phyloP scores from a whole-genome alignment of 2,888 invertebrate genomes.

The Carabus problematicus region DNA sequence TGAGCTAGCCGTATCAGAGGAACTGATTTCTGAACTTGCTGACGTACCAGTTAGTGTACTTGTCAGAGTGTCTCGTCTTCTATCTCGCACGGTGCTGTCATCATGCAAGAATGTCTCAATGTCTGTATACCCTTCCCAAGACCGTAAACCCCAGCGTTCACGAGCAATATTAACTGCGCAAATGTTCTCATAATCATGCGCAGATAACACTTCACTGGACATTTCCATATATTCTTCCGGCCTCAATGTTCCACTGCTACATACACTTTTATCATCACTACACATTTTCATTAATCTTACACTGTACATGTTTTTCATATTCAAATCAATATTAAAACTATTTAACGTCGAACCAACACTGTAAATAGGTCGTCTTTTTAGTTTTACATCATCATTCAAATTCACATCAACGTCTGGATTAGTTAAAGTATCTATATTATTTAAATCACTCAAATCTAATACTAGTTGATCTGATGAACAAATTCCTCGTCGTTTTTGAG shows the following conservation, averaged over 20 bases:
- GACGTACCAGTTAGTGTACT: conserved; percentile 63
- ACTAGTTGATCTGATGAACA: conserved; percentile 65
- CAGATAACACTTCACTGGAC: conserved; percentile 66
- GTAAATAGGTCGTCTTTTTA: conserved; percentile 38
- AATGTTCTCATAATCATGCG: conserved; percentile 72
- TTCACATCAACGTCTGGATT: conserved; percentile 65
- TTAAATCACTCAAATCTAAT: conserved; percentile 54
- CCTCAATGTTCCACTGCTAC: conserved; percentile 34
- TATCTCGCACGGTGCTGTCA: conserved; percentile 67
- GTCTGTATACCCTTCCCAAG: conserved; percentile 71
- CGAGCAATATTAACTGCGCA: conserved; percentile 70
- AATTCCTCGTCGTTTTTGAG: conserved; percentile 66
- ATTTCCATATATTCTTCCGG: conserved; percentile 34
- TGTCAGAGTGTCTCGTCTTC: conserved; percentile 60
- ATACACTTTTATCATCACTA: conserved; percentile 38
- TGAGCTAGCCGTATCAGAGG: conserved; percentile 55
- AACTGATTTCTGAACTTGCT: conserved; percentile 65
- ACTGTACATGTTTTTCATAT: conserved; percentile 31
- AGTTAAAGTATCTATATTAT: conserved; percentile 60
- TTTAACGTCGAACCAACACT: conserved; percentile 31
- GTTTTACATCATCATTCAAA: conserved; percentile 58
- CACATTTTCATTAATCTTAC: conserved; percentile 35
- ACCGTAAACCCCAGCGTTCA: conserved; percentile 70
- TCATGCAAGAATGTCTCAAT: conserved; percentile 71
- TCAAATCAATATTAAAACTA: conserved; percentile 33